A percentile compares a stretch with the other conserved stretches of the same genome.
phyloP scores from a whole-genome alignment of 2,888 invertebrate genomes.

The Julus scandinavius region DNA sequence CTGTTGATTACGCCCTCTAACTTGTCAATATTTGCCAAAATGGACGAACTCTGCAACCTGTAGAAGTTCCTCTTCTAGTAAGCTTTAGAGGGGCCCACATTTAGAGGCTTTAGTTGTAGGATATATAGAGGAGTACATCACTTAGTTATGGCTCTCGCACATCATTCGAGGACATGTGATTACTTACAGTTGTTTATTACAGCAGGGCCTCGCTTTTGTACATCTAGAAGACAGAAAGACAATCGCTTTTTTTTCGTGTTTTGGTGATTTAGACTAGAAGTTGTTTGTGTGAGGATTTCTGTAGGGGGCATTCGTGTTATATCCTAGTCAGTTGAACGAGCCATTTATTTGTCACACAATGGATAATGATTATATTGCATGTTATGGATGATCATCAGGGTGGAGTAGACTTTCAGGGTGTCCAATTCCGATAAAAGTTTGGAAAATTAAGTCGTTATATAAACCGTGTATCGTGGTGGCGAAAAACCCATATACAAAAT shows the following conservation, averaged over 20 bases:
- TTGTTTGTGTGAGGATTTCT: constrained; percentile 22
- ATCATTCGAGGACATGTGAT: constrained; percentile 33
- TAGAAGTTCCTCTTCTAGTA: not conserved
- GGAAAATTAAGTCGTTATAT: not conserved
- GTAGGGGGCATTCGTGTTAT: not conserved
- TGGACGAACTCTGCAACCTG: not conserved
- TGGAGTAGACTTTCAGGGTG: constrained; percentile 7
- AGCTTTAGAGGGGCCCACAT: not conserved
- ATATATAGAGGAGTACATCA: constrained; percentile 1
- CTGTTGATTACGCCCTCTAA: too few species aligned
- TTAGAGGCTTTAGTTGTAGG: not conserved
- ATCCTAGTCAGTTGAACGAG: not conserved
- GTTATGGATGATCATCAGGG: constrained; percentile 25
- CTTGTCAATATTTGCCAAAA: too few species aligned
- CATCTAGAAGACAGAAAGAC: not conserved
- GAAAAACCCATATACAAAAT: too few species aligned
- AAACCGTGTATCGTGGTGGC: not conserved
- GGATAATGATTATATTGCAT: constrained; percentile 22
- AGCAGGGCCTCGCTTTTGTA: not conserved
- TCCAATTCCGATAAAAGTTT: not conserved
- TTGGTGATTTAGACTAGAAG: not conserved
- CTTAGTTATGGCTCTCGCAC: constrained; percentile 33
- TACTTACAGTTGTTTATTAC: constrained; percentile 33
- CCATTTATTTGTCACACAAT: constrained; percentile 25
- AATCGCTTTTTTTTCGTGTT: not conserved